A percentile compares a stretch with the other conserved stretches of the same genome.
Evolutionary conservation across 2,797 vertebrate species (phyloP).

Genomic region (Babyrousa celebensis): DNA sequence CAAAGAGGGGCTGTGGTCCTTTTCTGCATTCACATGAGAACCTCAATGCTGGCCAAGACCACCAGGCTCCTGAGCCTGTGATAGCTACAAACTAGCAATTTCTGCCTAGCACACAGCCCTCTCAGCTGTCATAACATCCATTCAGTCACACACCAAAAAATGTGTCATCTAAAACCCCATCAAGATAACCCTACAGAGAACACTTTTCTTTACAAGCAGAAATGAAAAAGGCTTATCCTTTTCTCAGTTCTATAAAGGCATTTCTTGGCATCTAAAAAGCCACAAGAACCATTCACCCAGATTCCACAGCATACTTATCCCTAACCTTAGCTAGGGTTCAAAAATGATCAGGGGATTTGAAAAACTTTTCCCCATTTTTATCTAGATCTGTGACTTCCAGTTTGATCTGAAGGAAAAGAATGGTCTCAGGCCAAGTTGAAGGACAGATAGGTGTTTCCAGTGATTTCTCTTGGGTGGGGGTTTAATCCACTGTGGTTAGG

Average conservation of each 20-base stretch:
- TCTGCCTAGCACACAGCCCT: accelerated
- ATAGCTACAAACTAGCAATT: background rate
- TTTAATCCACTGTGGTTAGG: background rate
- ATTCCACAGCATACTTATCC: background rate
- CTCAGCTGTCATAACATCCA: background rate
- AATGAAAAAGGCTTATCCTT: background rate
- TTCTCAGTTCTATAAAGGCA: slow-evolving; percentile 55
- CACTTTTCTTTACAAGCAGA: background rate
- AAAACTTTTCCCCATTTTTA: background rate
- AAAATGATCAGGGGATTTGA: background rate
- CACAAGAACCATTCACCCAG: background rate
- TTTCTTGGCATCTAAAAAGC: slow-evolving; percentile 53
- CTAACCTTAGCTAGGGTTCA: background rate
- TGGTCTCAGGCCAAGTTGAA: background rate
- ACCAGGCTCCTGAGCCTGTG: accelerated
- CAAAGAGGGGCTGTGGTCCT: background rate
- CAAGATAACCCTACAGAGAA: background rate
- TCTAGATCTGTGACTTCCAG: background rate
- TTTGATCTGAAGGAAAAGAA: background rate
- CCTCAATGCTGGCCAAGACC: background rate
- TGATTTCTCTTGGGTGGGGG: background rate
- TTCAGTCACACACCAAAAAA: background rate
- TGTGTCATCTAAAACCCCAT: background rate
- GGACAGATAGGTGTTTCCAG: background rate
- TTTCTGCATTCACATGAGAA: background rate